phyloP scores from a whole-genome alignment of 2,113 vertebrate genomes.

The Phocoena sinus region DNA sequence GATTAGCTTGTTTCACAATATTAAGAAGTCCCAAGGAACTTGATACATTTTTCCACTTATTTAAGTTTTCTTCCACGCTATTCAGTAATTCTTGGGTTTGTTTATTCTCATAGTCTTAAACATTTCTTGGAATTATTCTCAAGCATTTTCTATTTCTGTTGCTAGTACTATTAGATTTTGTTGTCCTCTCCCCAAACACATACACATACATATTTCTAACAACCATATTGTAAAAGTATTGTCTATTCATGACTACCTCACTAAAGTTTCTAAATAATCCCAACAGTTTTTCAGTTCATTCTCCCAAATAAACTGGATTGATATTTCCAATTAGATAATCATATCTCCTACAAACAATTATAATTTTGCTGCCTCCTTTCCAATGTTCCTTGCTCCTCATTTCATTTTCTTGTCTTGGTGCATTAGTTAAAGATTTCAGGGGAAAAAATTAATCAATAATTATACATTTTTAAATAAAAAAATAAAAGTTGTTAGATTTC shows the following conservation, averaged over 20 bases:
- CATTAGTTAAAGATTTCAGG: neutral
- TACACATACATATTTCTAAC: neutral
- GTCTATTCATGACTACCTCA: neutral
- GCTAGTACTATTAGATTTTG: neutral
- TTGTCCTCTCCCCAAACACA: neutral
- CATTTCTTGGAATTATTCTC: conserved; percentile 14
- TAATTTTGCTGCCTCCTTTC: neutral
- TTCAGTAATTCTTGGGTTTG: neutral
- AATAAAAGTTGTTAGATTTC: neutral
- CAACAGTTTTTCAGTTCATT: neutral
- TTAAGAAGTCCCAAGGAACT: neutral
- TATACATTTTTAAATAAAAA: neutral
- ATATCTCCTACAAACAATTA: conserved; percentile 24
- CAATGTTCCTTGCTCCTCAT: neutral
- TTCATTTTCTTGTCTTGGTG: neutral
- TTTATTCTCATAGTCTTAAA: conserved; percentile 14
- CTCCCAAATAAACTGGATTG: conserved; percentile 1
- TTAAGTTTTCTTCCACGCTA: conserved; percentile 8
- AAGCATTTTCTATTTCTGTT: conserved; percentile 6
- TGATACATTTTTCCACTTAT: neutral
- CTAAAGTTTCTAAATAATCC: neutral
- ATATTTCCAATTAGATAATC: conserved; percentile 21
- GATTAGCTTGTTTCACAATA: neutral
- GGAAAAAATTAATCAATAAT: neutral
- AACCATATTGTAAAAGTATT: neutral